Percentiles rank a stretch among this genome's conserved stretches.
These are phyloP conservation scores for Equus quagga DNA, from an alignment of 2,113 vertebrate species.

Conservation along the genomic window DNA sequence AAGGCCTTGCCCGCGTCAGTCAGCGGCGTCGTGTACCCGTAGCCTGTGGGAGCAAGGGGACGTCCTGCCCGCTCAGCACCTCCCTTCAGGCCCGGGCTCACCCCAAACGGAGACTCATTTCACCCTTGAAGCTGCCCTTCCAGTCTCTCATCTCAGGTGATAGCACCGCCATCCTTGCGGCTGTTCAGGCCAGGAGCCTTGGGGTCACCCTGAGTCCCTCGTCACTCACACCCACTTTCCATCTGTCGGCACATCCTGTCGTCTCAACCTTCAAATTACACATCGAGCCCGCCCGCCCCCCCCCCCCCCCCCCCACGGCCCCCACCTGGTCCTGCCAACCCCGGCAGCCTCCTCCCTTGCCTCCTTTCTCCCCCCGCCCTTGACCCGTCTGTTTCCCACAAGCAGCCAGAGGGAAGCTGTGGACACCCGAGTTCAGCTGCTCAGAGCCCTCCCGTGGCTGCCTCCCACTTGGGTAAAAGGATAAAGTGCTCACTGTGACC, in stretches of 20 bases:
- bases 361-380: not conserved
- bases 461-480: not conserved
- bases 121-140: not conserved
- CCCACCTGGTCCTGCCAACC: not conserved
- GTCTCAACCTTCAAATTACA: not conserved
- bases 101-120: no score
- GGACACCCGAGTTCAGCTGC: not conserved
- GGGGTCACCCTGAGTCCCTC: not conserved
- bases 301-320: not conserved
- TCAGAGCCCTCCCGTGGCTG: not conserved
- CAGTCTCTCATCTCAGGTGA: not conserved
- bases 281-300: not conserved
- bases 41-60: conserved; percentile 85
- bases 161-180: not conserved
- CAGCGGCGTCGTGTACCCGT: conserved; percentile 93
- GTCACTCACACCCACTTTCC: not conserved
- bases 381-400: no score
- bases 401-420: not conserved
- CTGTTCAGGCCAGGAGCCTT: not conserved
- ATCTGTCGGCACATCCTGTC: not conserved
- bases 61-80: not conserved
- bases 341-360: not conserved
- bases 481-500: not conserved
- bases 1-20: conserved; percentile 92
- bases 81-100: not conserved